Conservation (phyloP, 2,113 vertebrate species). For the Madoqua kirkii region DNA sequence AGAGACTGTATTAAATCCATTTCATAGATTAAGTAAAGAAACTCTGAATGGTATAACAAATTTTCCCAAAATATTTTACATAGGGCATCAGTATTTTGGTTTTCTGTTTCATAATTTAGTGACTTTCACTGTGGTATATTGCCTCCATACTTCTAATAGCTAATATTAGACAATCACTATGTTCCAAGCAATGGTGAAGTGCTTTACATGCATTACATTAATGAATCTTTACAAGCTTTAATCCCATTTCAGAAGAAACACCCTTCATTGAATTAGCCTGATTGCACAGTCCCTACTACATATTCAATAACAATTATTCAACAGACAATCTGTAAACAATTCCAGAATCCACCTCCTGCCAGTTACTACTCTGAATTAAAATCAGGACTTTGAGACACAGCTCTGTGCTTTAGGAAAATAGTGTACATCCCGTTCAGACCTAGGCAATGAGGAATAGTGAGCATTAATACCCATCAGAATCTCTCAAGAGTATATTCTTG, state of each 20-base stretch:
- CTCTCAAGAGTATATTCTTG: not conserved
- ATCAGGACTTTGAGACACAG: not conserved
- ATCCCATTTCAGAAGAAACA: not conserved
- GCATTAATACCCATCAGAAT: not conserved
- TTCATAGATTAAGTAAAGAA: not conserved
- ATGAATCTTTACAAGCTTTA: not conserved
- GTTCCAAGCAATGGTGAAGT: not conserved
- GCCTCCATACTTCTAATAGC: not conserved
- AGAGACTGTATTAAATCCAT: not conserved
- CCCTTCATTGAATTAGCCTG: not conserved
- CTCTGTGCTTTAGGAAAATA: not conserved
- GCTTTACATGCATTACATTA: not conserved
- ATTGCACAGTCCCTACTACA: not conserved
- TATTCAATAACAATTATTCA: not conserved
- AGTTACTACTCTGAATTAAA: constrained; percentile 18
- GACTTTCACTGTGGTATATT: not conserved
- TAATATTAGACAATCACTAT: not conserved
- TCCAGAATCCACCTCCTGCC: not conserved
- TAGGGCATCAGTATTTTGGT: not conserved
- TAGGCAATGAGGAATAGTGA: not conserved
- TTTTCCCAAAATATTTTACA: not conserved
- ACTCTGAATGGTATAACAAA: not conserved
- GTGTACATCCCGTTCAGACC: not conserved
- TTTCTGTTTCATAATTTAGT: not conserved
- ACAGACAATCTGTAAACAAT: not conserved